These are phyloP conservation scores for Pterois miles DNA, from an alignment of 2,797 vertebrate species.

Conservation along the genomic window DNA sequence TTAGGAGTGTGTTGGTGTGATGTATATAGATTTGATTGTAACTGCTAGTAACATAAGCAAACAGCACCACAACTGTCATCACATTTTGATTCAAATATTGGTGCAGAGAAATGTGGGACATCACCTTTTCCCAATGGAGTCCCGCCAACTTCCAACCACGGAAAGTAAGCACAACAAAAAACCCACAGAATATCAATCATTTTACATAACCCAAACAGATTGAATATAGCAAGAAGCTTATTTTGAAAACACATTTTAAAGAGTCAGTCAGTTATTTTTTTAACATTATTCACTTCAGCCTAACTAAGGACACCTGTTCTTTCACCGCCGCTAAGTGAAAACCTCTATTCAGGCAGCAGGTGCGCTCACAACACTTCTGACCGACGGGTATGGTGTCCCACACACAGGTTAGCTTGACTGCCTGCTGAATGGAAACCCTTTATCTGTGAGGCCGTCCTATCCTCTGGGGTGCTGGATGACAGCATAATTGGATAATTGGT, in stretches of 20 bases:
- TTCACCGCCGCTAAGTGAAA: slow-evolving; percentile 16
- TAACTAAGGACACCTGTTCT: slow-evolving; percentile 30
- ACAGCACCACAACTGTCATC: not conserved
- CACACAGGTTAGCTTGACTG: slow-evolving; percentile 49
- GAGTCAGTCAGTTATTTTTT: not conserved
- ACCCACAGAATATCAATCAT: not conserved
- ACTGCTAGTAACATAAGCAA: not conserved
- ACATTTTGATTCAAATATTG: not conserved
- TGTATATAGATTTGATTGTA: not conserved
- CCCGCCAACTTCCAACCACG: not conserved
- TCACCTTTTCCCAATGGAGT: not conserved
- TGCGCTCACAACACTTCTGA: slow-evolving; percentile 58
- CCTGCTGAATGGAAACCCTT: slow-evolving; percentile 73
- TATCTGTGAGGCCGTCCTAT: slow-evolving; percentile 70
- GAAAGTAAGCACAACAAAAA: not conserved
- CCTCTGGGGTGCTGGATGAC: slow-evolving; percentile 81
- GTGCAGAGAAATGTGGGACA: not conserved
- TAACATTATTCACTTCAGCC: not conserved
- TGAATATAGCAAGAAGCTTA: not conserved
- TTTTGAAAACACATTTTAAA: not conserved
- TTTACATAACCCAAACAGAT: not conserved
- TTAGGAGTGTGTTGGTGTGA: not conserved
- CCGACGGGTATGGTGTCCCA: slow-evolving; percentile 59
- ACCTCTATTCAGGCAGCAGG: slow-evolving; percentile 65
- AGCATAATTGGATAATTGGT: slow-evolving; percentile 85